Evolutionary conservation across 92 coral and sea anemone genomes (phyloP).

Genomic region (Epizoanthus fatuus): DNA sequence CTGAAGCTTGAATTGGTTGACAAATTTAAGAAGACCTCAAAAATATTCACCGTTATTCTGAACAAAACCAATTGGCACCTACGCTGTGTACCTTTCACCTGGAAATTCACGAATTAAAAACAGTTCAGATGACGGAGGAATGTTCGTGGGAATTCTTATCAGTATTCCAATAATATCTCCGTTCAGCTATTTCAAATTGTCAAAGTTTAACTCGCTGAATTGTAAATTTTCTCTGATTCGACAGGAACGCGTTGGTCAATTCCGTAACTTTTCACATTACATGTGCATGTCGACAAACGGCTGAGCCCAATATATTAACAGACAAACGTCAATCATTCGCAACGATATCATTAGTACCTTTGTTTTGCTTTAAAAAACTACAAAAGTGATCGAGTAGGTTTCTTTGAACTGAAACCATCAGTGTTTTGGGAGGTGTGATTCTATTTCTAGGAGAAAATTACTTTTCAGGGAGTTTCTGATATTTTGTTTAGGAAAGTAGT

Average conservation of each 20-base stretch:
- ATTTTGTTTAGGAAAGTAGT: no score
- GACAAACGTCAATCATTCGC: constrained; percentile 8
- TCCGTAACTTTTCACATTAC: neutral
- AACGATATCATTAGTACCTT: no score
- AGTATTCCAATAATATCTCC: neutral
- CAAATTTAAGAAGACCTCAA: neutral
- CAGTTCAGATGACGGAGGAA: neutral
- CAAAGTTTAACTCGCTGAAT: neutral
- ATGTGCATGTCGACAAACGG: neutral
- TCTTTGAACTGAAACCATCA: no score
- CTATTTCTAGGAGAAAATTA: no score
- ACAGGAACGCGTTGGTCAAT: neutral
- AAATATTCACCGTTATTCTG: neutral
- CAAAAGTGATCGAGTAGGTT: no score
- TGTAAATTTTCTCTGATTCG: neutral
- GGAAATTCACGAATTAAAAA: neutral
- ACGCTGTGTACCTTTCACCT: neutral
- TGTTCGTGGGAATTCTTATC: constrained; percentile 16
- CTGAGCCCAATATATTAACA: neutral
- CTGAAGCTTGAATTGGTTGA: constrained; percentile 21
- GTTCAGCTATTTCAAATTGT: neutral
- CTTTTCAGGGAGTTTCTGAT: no score
- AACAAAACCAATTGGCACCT: constrained; percentile 5
- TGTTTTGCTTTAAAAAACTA: no score
- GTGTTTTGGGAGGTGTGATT: no score